These are phyloP conservation scores for Lasioglossum marginatum DNA, from an alignment of 2,888 invertebrate genomes.

Conservation along the genomic window DNA sequence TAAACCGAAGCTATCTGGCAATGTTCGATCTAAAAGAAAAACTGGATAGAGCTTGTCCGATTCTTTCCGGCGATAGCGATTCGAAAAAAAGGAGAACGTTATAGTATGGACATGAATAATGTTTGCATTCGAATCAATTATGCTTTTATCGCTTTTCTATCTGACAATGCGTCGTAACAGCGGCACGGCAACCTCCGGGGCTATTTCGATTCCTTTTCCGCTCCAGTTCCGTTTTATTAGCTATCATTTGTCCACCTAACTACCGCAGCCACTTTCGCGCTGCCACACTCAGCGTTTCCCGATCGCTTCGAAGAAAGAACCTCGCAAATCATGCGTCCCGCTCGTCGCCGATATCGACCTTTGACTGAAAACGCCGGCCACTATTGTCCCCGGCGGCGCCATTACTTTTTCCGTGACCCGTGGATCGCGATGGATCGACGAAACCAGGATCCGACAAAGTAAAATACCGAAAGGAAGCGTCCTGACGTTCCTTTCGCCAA, in stretches of 20 bases:
- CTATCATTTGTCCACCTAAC: constrained; percentile 56
- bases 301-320: constrained; percentile 44
- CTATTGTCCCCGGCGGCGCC: constrained; percentile 25
- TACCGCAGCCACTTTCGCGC: constrained; percentile 49
- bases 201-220: constrained; percentile 50
- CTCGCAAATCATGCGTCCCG: constrained; percentile 53
- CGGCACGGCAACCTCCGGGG: constrained; percentile 27
- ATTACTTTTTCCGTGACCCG: constrained; percentile 19
- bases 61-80: not conserved
- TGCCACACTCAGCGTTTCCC: constrained; percentile 50
- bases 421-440: constrained; percentile 28
- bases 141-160: constrained; percentile 44
- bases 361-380: constrained; percentile 21
- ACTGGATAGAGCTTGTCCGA: not conserved
- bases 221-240: constrained; percentile 55
- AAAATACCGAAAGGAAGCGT: not conserved
- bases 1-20: constrained; percentile 21
- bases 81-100: not conserved
- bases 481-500: not conserved
- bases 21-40: not conserved
- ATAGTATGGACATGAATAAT: constrained; percentile 36
- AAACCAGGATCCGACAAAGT: not conserved
- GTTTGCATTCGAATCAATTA: constrained; percentile 56
- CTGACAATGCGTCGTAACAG: constrained; percentile 36
- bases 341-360: constrained; percentile 46